These are phyloP conservation scores for Amphimallon solstitiale DNA, from an alignment of 2,888 invertebrate genomes.

Conservation along the genomic window DNA sequence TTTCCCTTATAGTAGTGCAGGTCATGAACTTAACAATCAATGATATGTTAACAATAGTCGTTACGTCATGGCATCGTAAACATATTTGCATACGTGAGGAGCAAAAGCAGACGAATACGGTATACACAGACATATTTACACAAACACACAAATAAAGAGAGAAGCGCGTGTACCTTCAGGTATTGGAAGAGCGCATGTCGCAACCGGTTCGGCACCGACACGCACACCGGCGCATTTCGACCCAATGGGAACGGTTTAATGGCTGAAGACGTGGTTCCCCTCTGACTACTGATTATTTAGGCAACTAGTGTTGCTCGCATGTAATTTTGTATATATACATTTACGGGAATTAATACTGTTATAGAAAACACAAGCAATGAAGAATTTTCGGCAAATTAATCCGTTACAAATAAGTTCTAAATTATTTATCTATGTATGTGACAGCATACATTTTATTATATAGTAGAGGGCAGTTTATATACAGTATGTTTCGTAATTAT, in stretches of 20 bases:
- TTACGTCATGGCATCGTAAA: slow-evolving; percentile 61
- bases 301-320: slow-evolving; percentile 51
- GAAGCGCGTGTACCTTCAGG: slow-evolving; percentile 26
- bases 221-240: slow-evolving; percentile 52
- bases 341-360: slow-evolving; percentile 41
- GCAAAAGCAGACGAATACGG: slow-evolving; percentile 37
- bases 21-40: slow-evolving; percentile 63
- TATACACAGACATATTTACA: slow-evolving; percentile 13
- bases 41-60: slow-evolving; percentile 63
- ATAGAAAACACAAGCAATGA: neutral
- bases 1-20: slow-evolving; percentile 65
- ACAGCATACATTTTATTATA: no score
- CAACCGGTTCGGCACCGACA: slow-evolving; percentile 39
- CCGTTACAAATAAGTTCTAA: no score
- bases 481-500: no score
- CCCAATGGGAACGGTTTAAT: slow-evolving; percentile 57
- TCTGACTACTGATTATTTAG: slow-evolving; percentile 45
- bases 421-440: no score
- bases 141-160: slow-evolving; percentile 18
- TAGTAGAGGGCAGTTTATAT: no score
- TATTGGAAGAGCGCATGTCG: slow-evolving; percentile 41
- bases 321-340: slow-evolving; percentile 39
- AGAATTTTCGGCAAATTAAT: no score
- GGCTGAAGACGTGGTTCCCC: slow-evolving; percentile 53
- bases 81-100: slow-evolving; percentile 60